Percentiles rank a stretch among this genome's conserved stretches.
These are phyloP conservation scores for Bradypus variegatus DNA, from an alignment of 2,797 vertebrate genomes.

Conservation along the genomic window DNA sequence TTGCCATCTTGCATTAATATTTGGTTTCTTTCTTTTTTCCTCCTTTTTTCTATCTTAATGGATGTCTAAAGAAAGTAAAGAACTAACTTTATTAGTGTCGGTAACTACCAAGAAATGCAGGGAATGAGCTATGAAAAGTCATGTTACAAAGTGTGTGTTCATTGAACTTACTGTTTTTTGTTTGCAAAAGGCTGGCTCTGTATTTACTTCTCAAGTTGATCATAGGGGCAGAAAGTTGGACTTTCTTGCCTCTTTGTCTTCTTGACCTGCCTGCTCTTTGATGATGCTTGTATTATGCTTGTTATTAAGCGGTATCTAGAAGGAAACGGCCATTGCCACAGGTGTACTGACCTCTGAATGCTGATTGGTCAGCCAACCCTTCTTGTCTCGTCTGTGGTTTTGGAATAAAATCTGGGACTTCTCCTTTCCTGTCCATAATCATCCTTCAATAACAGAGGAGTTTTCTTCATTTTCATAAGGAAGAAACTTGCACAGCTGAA, in stretches of 20 bases:
- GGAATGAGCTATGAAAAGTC: not conserved
- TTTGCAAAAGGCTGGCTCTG: not conserved
- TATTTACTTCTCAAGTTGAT: not conserved
- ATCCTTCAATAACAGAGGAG: not conserved
- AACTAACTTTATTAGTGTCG: not conserved
- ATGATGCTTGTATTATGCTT: not conserved
- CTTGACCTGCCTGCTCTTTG: not conserved
- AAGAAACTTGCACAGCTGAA: not conserved
- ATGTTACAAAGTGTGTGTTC: not conserved
- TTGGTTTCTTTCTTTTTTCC: not conserved
- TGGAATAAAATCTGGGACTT: not conserved
- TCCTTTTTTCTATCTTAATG: not conserved
- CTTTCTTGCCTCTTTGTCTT: not conserved
- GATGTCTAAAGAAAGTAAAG: constrained; percentile 4
- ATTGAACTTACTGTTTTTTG: not conserved
- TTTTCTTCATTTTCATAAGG: not conserved
- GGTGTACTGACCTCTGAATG: not conserved
- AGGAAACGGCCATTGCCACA: not conserved
- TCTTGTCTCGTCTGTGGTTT: not conserved
- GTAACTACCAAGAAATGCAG: not conserved
- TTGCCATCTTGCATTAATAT: not conserved
- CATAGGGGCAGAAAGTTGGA: not conserved
- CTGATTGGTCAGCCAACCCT: not conserved
- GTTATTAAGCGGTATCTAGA: not conserved
- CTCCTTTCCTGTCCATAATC: not conserved